These are phyloP conservation scores for Ips nitidus DNA, from an alignment of 1,140 invertebrate genomes.

Conservation along the genomic window DNA sequence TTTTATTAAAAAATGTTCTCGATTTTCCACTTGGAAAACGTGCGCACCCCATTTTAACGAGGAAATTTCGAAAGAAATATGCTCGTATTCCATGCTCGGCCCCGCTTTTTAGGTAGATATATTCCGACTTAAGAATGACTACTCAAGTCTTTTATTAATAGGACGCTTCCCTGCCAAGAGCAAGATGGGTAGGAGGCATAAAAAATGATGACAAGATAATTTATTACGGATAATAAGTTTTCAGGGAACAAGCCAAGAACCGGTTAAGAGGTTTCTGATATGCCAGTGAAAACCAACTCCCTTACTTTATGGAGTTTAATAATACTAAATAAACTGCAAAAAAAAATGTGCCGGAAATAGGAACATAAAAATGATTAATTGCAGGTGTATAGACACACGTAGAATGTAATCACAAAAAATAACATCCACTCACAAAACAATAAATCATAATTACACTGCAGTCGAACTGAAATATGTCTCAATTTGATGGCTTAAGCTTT, in stretches of 20 bases:
- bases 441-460: no score
- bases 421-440: no score
- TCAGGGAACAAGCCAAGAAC: neutral
- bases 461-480: no score
- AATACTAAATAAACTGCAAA: no score
- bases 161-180: conserved; percentile 16
- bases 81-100: conserved; percentile 2
- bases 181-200: conserved; percentile 11
- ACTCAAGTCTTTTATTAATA: conserved; percentile 23
- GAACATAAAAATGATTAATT: no score
- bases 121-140: conserved; percentile 24
- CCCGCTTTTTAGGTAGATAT: conserved; percentile 20
- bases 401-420: no score
- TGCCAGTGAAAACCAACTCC: no score
- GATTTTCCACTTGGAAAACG: conserved; percentile 12
- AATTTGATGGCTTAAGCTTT: no score
- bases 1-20: neutral
- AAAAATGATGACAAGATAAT: conserved; percentile 16
- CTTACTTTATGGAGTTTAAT: no score
- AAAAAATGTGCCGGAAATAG: no score
- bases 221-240: conserved; percentile 8
- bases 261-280: neutral
- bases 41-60: conserved; percentile 6
- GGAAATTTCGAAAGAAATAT: conserved; percentile 12
- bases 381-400: no score